Percentiles rank a stretch among this genome's conserved stretches.
These are phyloP conservation scores for Calidris pygmaea DNA, from an alignment of 2,113 vertebrate genomes.

Conservation along the genomic window DNA sequence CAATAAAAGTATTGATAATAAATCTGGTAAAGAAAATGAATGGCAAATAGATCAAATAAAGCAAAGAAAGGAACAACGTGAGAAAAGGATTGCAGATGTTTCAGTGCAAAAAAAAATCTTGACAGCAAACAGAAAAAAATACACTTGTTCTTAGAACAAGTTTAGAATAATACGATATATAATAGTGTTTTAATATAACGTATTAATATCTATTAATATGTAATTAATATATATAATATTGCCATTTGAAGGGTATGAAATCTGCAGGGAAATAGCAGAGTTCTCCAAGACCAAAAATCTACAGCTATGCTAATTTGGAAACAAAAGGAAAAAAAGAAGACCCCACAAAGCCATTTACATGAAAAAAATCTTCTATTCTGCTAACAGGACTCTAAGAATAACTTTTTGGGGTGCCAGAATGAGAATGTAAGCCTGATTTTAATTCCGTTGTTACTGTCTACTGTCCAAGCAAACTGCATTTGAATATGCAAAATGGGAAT, in stretches of 20 bases:
- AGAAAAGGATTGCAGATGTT: not conserved
- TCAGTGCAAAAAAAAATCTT: not conserved
- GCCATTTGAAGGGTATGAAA: not conserved
- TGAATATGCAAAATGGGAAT: not conserved
- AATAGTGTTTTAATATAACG: too few relatives aligned
- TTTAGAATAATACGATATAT: too few relatives aligned
- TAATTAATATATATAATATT: not conserved
- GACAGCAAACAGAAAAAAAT: not conserved
- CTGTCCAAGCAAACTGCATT: not conserved
- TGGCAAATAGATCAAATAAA: not conserved
- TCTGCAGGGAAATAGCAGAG: not conserved
- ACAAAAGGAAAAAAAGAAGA: not conserved
- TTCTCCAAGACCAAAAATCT: not conserved
- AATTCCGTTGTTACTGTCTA: not conserved
- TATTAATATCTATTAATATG: too few relatives aligned
- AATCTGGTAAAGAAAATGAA: not conserved
- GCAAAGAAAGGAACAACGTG: not conserved
- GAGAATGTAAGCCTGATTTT: not conserved
- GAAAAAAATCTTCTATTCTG: not conserved
- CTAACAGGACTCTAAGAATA: not conserved
- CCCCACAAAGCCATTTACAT: not conserved
- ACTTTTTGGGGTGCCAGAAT: not conserved
- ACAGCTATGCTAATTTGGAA: not conserved
- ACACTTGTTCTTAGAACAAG: not conserved
- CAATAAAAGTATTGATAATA: not conserved